These are phyloP conservation scores for Sinopyrophorus schimmeli DNA, from an alignment of 2,888 invertebrate species.

Conservation along the genomic window DNA sequence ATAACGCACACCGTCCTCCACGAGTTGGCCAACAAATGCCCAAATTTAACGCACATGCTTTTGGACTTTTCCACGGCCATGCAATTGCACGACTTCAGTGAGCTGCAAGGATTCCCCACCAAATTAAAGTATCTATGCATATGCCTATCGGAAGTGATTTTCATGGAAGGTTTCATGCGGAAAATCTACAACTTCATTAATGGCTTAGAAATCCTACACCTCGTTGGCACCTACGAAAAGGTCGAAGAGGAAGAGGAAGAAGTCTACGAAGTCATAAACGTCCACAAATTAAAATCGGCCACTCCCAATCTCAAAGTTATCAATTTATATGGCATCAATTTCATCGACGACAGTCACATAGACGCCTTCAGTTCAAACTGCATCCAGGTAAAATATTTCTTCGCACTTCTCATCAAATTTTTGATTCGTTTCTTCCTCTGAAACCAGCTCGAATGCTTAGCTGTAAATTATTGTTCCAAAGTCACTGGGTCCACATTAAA, in stretches of 20 bases:
- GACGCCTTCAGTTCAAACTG: constrained; percentile 97
- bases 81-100: constrained; percentile 99
- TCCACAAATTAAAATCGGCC: constrained; percentile 96
- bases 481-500: constrained; percentile 96
- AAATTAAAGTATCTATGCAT: constrained; percentile 84
- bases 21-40: constrained; percentile 94
- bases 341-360: constrained; percentile 97
- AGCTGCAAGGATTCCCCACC: constrained; percentile 98
- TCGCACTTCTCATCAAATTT: neutral
- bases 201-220: constrained; percentile 93
- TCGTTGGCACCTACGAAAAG: constrained; percentile 97
- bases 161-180: constrained; percentile 99
- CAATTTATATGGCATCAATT: constrained; percentile 97
- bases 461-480: constrained; percentile 96
- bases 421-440: neutral
- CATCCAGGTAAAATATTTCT: constrained; percentile 67
- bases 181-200: constrained; percentile 99
- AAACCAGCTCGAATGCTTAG: constrained; percentile 93
- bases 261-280: constrained; percentile 98
- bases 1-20: constrained; percentile 97
- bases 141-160: constrained; percentile 98
- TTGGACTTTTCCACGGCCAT: constrained; percentile 98
- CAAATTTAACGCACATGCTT: constrained; percentile 93
- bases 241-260: constrained; percentile 99
- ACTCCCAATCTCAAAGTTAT: constrained; percentile 97